phyloP scores from a whole-genome alignment of 2,797 vertebrate genomes.

The Chrysocyon brachyurus region DNA sequence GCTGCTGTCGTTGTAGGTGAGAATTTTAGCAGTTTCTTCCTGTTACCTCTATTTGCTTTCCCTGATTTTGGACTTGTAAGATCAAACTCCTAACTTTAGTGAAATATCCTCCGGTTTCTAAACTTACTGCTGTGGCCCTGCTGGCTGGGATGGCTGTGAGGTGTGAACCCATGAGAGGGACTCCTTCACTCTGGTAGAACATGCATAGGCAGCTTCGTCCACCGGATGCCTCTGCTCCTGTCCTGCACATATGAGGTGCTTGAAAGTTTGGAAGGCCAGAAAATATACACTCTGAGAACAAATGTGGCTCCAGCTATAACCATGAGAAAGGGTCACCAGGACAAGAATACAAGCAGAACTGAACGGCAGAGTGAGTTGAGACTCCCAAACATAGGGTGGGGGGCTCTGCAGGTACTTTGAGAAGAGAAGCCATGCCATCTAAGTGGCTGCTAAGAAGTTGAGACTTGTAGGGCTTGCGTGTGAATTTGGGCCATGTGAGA shows the following conservation, averaged over 20 bases:
- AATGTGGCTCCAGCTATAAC: not conserved
- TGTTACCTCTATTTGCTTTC: not conserved
- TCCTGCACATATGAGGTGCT: not conserved
- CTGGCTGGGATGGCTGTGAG: not conserved
- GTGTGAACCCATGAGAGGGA: not conserved
- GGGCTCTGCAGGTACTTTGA: not conserved
- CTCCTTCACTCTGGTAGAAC: fast-evolving
- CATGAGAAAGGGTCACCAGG: not conserved
- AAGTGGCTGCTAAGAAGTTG: not conserved
- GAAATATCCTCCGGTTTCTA: not conserved
- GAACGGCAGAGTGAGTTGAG: no score
- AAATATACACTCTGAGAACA: not conserved
- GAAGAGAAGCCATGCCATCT: not conserved
- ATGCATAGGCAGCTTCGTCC: fast-evolving
- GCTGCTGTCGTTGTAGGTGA: not conserved
- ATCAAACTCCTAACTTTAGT: not conserved
- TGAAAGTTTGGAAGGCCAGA: not conserved
- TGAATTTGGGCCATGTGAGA: not conserved
- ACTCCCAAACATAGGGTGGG: no score
- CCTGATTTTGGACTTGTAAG: not conserved
- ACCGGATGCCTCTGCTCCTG: not conserved
- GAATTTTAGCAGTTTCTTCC: not conserved
- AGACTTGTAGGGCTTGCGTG: no score
- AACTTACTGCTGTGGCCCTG: fast-evolving
- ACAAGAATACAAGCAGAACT: no score